These are phyloP conservation scores for Drosophila virilis DNA, from an alignment of 1,140 invertebrate species.

Conservation along the genomic window DNA sequence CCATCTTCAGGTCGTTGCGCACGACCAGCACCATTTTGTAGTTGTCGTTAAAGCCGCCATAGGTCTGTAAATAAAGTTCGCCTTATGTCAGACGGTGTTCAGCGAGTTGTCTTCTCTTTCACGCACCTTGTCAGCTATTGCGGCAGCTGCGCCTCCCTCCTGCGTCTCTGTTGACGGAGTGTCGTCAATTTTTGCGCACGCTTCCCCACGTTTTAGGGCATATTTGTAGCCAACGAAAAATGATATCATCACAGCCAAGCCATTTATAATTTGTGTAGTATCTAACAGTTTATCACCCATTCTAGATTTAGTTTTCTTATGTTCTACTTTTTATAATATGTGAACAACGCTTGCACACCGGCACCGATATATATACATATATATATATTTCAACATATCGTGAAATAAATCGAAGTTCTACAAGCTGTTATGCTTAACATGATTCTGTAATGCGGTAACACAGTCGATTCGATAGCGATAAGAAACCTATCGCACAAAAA, in stretches of 20 bases:
- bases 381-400: slow-evolving; percentile 19
- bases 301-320: slow-evolving; percentile 10
- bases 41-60: slow-evolving; percentile 84
- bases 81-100: not conserved
- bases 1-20: slow-evolving; percentile 96
- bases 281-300: slow-evolving; percentile 82
- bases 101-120: too few relatives aligned
- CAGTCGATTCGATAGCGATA: not conserved
- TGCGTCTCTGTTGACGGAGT: slow-evolving; percentile 18
- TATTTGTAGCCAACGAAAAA: slow-evolving; percentile 84
- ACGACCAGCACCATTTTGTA: slow-evolving; percentile 94
- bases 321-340: slow-evolving; percentile 15
- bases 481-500: not conserved
- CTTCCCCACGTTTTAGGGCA: slow-evolving; percentile 69
- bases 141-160: slow-evolving; percentile 26
- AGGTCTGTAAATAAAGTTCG: slow-evolving; percentile 39
- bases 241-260: slow-evolving; percentile 80
- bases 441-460: not conserved
- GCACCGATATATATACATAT: slow-evolving; percentile 21
- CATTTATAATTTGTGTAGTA: slow-evolving; percentile 80
- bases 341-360: slow-evolving; percentile 14
- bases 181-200: slow-evolving; percentile 51
- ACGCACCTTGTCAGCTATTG: slow-evolving; percentile 58
- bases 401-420: slow-evolving; percentile 13
- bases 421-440: not conserved